Base-by-base conservation (phyloP, 2,797 vertebrate genomes). In the Scyliorhinus canicula region DNA sequence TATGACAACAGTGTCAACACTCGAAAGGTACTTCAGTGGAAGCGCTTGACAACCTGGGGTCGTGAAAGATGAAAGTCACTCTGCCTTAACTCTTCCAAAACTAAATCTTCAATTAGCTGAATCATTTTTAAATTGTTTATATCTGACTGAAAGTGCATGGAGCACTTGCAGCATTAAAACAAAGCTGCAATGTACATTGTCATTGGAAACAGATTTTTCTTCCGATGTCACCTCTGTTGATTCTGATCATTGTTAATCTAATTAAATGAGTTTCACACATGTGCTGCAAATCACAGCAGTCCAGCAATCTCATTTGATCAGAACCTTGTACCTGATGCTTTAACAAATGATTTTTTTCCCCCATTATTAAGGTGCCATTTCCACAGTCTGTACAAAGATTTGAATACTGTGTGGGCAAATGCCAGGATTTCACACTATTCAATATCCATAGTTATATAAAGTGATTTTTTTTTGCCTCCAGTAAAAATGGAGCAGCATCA, bases 391-490 rank as follows among this genome's bases (percentile, higher is more conserved):
- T 74, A 21, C 44, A 71, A 52, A 9, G 67, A 74, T 52, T 71
- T 94, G 93, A 94, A 52, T 55, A 74, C 26, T 74, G 69, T 74
- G 93, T 94, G 67, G 93, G 67, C 63, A 94, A 74, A 55, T 94
- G 69, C 67, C 93, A 94, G 65, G 65, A 94, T 94, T 94, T 71
- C 69, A 94, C 93, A 94, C 40, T 74, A 55, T 94, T 94, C 93
- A 94, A 71, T 94, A 94, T 94, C 69, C 67, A 94, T 74, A 94
- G 93, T 94, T 94, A 94, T 14, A 74, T 94, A 94, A 94, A 94
- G 93, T 65, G 60, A 44, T 94, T 94, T 94, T 93, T 90, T 94
- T 74, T 74, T 94, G 93, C 67, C 93, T 55, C 12, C 67, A 55
- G 93, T 94, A 55, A 94, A 90, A 69, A 94, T 94, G 93, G 65